Conservation (phyloP, 2,113 vertebrate genomes). For the Hypomesus transpacificus region DNA sequence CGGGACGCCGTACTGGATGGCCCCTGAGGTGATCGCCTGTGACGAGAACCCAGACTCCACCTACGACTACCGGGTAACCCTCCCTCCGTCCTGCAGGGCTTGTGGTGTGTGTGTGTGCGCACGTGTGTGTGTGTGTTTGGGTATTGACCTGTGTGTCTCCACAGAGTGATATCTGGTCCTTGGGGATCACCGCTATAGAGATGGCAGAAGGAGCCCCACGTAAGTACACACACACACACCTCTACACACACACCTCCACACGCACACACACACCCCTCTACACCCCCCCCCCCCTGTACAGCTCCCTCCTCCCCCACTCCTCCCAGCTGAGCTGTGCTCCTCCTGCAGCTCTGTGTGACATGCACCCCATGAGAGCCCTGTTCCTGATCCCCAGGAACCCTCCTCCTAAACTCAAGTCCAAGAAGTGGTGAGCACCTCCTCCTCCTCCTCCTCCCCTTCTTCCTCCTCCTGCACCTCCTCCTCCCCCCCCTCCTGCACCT, state of each 20-base stretch:
- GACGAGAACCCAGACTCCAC: conserved; percentile 93
- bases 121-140: not conserved
- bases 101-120: conserved; percentile 5
- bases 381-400: conserved; percentile 91
- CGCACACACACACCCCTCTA: too few relatives aligned
- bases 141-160: conserved; percentile 26
- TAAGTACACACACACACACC: conserved; percentile 72
- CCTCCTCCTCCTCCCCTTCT: not conserved
- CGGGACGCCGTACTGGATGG: conserved; percentile 95
- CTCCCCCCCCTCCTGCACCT: conserved; percentile 21
- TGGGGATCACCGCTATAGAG: conserved; percentile 93
- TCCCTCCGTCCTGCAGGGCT: not conserved
- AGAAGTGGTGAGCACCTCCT: conserved; percentile 81
- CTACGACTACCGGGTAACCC: conserved; percentile 86
- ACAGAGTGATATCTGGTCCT: conserved; percentile 91
- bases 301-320: not conserved
- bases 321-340: too few relatives aligned
- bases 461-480: not conserved
- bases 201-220: conserved; percentile 92
- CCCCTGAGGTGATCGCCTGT: conserved; percentile 90
- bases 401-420: conserved; percentile 88
- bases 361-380: conserved; percentile 91
- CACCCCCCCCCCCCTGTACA: not conserved
- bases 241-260: not conserved
- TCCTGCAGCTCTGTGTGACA: conserved; percentile 82